These are phyloP conservation scores for Pristionchus mayeri DNA, from an alignment of 2,888 invertebrate genomes.

Conservation along the genomic window DNA sequence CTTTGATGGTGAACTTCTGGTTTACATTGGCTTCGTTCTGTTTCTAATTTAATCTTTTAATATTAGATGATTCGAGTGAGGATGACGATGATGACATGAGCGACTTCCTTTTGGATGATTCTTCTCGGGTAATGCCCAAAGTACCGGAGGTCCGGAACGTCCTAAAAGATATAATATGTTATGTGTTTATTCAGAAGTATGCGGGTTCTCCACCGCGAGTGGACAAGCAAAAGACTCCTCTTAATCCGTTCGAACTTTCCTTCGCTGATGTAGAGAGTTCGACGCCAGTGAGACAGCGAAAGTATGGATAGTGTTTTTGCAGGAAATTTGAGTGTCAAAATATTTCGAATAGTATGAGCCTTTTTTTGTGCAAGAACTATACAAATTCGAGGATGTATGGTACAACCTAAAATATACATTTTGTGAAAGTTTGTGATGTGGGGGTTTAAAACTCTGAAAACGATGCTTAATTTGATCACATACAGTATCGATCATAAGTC, in stretches of 20 bases:
- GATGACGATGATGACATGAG: constrained; percentile 27
- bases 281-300: background rate
- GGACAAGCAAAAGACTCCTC: background rate
- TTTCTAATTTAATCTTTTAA: background rate
- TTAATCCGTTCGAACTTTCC: constrained; percentile 16
- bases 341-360: background rate
- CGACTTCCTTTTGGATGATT: constrained; percentile 12
- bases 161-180: background rate
- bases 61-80: constrained; percentile 24
- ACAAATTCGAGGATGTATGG: no score
- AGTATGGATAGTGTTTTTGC: no score
- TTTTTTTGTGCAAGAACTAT: no score
- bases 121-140: background rate
- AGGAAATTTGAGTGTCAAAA: background rate
- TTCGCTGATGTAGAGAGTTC: constrained; percentile 35
- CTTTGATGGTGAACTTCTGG: background rate
- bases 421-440: no score
- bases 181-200: constrained; percentile 8
- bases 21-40: background rate
- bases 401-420: no score
- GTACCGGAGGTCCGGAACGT: background rate
- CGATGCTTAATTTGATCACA: no score
- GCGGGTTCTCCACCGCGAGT: constrained; percentile 15
- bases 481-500: no score
- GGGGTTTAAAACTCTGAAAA: no score